Evolutionary conservation across 2,797 vertebrate species (phyloP).

Genomic region (Labroides dimidiatus): DNA sequence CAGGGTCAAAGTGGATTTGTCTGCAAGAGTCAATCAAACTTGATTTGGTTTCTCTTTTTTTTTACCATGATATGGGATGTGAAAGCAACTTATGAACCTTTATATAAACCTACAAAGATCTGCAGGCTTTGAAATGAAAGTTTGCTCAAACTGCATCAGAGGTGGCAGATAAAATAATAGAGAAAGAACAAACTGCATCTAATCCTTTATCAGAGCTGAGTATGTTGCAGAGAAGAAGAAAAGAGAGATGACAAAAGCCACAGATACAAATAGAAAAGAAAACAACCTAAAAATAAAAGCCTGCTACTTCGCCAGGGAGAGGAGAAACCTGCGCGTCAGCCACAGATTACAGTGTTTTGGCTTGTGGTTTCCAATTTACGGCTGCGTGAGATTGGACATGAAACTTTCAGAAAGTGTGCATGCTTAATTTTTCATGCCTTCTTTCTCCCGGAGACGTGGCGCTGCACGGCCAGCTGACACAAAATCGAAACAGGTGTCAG

Average conservation of each 20-base stretch:
- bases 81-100: constrained; percentile 2
- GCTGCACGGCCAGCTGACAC: constrained; percentile 59
- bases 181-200: background rate
- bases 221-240: background rate
- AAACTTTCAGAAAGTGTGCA: constrained; percentile 77
- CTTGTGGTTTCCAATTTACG: constrained; percentile 50
- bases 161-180: background rate
- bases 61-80: background rate
- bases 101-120: background rate
- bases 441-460: constrained; percentile 54
- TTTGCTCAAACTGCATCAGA: background rate
- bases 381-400: constrained; percentile 71
- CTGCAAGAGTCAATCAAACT: background rate
- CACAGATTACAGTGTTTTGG: constrained; percentile 10
- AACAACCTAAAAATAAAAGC: background rate
- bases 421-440: constrained; percentile 79
- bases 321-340: constrained; percentile 24
- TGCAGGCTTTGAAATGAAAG: background rate
- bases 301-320: constrained; percentile 6
- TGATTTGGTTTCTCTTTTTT: background rate
- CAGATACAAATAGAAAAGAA: constrained; percentile 10
- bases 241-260: constrained; percentile 2
- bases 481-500: constrained; percentile 84
- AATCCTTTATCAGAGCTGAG: constrained; percentile 7
- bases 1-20: background rate